Conservation (phyloP, 1,140 invertebrate species). For the Andricus grossulariae region DNA sequence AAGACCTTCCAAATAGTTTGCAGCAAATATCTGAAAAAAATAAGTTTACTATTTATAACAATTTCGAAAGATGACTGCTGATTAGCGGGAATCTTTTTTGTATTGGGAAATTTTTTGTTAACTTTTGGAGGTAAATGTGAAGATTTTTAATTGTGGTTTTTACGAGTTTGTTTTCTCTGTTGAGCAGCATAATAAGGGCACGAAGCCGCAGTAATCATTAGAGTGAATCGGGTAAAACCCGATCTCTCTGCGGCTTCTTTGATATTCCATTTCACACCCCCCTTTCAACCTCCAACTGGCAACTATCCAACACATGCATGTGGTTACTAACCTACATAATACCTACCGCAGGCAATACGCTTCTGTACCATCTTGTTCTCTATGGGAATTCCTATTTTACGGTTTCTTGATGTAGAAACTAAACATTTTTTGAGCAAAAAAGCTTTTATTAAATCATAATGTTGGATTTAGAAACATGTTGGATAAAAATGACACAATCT, state of each 20-base stretch:
- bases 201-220: constrained; percentile 15
- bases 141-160: background rate
- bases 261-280: constrained; percentile 28
- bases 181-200: background rate
- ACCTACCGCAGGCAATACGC: background rate
- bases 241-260: constrained; percentile 22
- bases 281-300: background rate
- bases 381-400: constrained; percentile 13
- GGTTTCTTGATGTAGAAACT: background rate
- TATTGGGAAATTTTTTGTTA: too few relatives aligned
- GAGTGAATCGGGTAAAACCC: constrained; percentile 13
- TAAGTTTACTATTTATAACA: too few relatives aligned
- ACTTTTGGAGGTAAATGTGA: too few relatives aligned
- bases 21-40: too few relatives aligned
- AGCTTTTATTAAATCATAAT: too few relatives aligned
- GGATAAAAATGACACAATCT: too few relatives aligned
- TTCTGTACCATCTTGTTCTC: constrained; percentile 5
- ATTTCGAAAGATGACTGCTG: too few relatives aligned
- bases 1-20: too few relatives aligned
- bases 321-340: constrained; percentile 10
- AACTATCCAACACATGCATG: constrained; percentile 4
- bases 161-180: background rate
- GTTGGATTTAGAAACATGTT: too few relatives aligned
- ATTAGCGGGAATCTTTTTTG: too few relatives aligned
- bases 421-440: too few relatives aligned